Evolutionary conservation across 23 tunicate genomes (phyloP), one percentile per base, ranked within the genome.

Genomic region (Oikopleura vanhoeffeni): DNA sequence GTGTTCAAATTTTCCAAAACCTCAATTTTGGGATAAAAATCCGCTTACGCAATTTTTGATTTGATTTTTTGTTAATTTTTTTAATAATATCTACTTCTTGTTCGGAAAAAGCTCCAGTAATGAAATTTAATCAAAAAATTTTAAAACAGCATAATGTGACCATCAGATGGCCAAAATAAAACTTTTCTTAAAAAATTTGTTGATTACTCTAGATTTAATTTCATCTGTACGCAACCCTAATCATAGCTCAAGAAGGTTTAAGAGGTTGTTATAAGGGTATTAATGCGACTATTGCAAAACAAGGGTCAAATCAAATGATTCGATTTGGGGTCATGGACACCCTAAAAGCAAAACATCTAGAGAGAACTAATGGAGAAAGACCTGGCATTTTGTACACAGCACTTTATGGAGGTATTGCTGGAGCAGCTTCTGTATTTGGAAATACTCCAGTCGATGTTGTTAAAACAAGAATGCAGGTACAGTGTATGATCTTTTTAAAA

Each of bases 381-480:
- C 91, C 91, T 40, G 91, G 91, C 60, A 83, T 89, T 41, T 0
- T 87, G 35, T 13, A 84, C 40, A 91, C 91, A 40, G 97, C 88
- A 13, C 40, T 40, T 36, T 91, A 88, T 76, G 97, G 97, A 40
- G 97, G 89, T 0, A 91, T 82, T 41, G 97, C 97, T 40, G 97
- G 97, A 40, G 97, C 97, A 0, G 97, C 97, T 3, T 91, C 97
- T 1, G 97, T 91, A 34, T 88, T 91, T 60, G 97, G 97, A 0
- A 91, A 91, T 85, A 91, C 97, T 0, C 97, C 97, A 24, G 76
- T 91, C 35, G 97, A 91, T 87, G 97, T 91, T 38, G 88, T 91
- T 8, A 91, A 91, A 40, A 91, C 97, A 4, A 84, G 97, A 41
- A 87, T 91, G 88, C 97, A 91, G 86, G 97, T 88, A 33, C n/a